Percentiles rank a stretch among this genome's conserved stretches.
These are phyloP conservation scores for Semnopithecus entellus DNA, from an alignment of 2,113 vertebrate species.

Conservation along the genomic window DNA sequence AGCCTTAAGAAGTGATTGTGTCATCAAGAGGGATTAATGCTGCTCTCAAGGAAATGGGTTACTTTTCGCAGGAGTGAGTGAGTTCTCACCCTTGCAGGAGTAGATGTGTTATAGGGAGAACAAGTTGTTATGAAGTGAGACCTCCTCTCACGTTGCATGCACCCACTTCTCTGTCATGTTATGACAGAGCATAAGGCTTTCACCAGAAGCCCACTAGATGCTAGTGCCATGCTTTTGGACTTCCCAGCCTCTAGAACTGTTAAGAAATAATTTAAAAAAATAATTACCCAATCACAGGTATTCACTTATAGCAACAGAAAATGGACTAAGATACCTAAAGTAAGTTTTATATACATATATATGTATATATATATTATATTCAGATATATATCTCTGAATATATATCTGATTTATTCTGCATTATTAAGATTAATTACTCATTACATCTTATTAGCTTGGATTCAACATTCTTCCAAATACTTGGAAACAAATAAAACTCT, in stretches of 20 bases:
- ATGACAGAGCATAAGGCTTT: not conserved
- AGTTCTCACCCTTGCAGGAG: not conserved
- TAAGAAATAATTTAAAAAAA: not conserved
- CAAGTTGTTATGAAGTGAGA: not conserved
- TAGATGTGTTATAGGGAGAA: not conserved
- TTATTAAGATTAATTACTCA: not conserved
- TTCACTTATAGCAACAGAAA: not conserved
- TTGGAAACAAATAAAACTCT: not conserved
- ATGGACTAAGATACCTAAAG: not conserved
- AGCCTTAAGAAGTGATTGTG: not conserved
- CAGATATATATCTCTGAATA: not conserved
- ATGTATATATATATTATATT: not conserved
- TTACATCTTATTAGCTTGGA: not conserved
- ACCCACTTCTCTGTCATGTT: not conserved
- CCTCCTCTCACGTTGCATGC: not conserved
- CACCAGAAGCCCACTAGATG: not conserved
- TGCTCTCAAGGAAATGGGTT: not conserved
- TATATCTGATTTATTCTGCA: not conserved
- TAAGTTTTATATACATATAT: not conserved
- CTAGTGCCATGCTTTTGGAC: not conserved
- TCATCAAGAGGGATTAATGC: not conserved
- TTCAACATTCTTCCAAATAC: not conserved
- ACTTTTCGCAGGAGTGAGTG: not conserved
- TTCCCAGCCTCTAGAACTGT: not conserved
- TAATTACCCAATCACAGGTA: not conserved